These are phyloP conservation scores for Dascillus cervinus DNA, from an alignment of 2,888 invertebrate species.

Conservation along the genomic window DNA sequence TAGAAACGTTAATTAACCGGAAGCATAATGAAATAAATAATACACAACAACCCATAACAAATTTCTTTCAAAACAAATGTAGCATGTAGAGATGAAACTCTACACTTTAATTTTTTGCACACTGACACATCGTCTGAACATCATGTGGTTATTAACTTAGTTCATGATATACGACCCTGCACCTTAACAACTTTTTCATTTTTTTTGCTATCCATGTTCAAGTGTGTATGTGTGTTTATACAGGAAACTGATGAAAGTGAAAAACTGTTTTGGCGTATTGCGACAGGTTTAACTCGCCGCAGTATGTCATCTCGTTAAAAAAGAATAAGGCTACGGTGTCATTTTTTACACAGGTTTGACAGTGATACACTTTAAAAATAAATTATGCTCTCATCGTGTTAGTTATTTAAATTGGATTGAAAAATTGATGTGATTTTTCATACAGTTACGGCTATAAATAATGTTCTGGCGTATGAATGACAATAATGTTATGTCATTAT, in stretches of 20 bases:
- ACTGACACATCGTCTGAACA: conserved; percentile 2
- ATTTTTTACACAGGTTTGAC: conserved; percentile 14
- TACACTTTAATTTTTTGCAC: conserved; percentile 12
- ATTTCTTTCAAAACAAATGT: conserved; percentile 14
- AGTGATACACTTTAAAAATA: conserved; percentile 19
- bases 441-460: no score
- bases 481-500: no score
- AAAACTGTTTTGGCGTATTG: conserved; percentile 17
- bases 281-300: conserved; percentile 18
- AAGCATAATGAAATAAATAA: conserved; percentile 20
- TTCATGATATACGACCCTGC: conserved; percentile 16
- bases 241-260: conserved; percentile 24
- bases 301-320: conserved; percentile 17
- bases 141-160: conserved; percentile 11
- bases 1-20: conserved; percentile 24
- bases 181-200: conserved; percentile 22
- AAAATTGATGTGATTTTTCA: conserved; percentile 36
- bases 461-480: no score
- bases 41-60: conserved; percentile 15
- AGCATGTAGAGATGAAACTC: conserved; percentile 13
- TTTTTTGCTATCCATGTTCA: conserved; percentile 16
- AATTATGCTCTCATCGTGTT: conserved; percentile 25
- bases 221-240: no score
- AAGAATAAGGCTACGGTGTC: conserved; percentile 17
- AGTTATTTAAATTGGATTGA: conserved; percentile 32